Percentiles rank a stretch among this genome's conserved stretches.
Conservation (phyloP, 2,888 invertebrate genomes). For the Hyalella azteca region DNA sequence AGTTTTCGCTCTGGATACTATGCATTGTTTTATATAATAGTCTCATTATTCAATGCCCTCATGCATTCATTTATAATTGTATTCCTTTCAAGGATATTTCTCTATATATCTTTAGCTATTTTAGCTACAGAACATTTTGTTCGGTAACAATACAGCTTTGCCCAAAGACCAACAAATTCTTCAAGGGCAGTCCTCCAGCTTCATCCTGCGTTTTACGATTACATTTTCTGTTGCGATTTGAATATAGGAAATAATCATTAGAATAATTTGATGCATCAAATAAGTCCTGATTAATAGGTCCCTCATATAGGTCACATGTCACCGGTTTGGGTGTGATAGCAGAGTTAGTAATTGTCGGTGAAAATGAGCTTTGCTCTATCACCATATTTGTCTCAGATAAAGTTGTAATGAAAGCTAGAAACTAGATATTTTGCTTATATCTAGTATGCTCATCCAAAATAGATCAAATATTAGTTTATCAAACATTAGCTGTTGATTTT, state of each 20-base stretch:
- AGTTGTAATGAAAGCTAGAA: background rate
- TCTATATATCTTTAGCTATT: background rate
- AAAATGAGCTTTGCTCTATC: background rate
- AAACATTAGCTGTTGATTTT: background rate
- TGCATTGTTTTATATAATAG: background rate
- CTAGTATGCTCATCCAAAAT: background rate
- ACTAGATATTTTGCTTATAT: background rate
- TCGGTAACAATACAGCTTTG: background rate
- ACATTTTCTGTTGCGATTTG: too few species aligned
- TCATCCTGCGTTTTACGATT: background rate
- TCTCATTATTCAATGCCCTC: background rate
- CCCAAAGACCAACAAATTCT: background rate
- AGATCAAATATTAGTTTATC: background rate
- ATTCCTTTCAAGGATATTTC: background rate
- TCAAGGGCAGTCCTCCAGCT: background rate
- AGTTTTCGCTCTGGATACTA: background rate
- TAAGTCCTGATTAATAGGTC: background rate
- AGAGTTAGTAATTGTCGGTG: too few species aligned
- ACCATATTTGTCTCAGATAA: background rate
- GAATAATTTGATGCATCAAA: background rate
- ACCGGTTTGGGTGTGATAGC: background rate
- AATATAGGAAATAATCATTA: too few species aligned
- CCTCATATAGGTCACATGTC: background rate
- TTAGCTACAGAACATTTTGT: background rate
- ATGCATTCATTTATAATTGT: too few species aligned